Base-by-base conservation (phyloP, 2,888 invertebrate genomes). In the Rhorus exstirpatorius region DNA sequence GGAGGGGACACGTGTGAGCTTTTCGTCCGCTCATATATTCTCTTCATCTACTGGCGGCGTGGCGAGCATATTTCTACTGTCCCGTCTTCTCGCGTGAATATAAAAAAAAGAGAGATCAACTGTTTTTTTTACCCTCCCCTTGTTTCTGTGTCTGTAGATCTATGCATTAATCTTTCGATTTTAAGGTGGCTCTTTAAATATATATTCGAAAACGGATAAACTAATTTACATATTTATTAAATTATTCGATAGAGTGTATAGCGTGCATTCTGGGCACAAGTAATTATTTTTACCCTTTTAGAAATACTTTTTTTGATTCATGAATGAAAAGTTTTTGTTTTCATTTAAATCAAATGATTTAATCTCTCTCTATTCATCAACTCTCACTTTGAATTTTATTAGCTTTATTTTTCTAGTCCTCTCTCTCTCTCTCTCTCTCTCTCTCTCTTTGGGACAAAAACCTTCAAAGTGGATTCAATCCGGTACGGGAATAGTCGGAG, bases 1-100 rank as follows among this genome's bases (percentile, higher is more conserved):
- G 26, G 38, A 68, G 76, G 12, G 38, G 17, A 55, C 49, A 46
- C 41, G 19, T 31, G 55, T 71, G 65, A n/a, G n/a, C n/a, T 31
- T 79, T 81, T 76, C 71, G 72, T 80, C 60, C 8, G 75, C 65
- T 81, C 79, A 55, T 76, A 74, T 71, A 78, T 78, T 79, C 65
- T 78, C 70, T 71, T 75, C 70, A 49, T 72, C 31, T n/a, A 26
- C 41, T 65, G 6, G 31, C n/a, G 35, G 17, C 38, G 41, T 17
- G 14, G 41, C 35, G 31, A 26, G 21, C 14, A n/a, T n/a, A n/a
- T 68, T 77, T 55, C 24, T 53, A 21, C 53, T 46, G 12, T 46
- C 44, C 14, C 63, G 12, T 65, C 58, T 75, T 68, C 35, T 61
- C 61, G 51, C 53, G 26, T 7, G 26, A 41, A 49, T 55, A 38